phyloP scores from a whole-genome alignment of 2,888 invertebrate genomes.

The Euplagia quadripunctaria region DNA sequence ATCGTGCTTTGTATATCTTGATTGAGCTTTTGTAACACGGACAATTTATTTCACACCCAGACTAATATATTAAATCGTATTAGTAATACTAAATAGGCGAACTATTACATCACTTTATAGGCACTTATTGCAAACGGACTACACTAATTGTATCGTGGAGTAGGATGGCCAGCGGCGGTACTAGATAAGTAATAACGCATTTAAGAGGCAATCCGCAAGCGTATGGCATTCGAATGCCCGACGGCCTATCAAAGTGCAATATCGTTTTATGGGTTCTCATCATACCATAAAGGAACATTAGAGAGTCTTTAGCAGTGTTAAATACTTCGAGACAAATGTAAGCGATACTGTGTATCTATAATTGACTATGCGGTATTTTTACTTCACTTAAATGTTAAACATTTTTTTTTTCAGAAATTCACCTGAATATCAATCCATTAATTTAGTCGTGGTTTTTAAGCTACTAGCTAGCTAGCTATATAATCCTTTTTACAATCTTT shows the following conservation, averaged over 20 bases:
- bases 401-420: too few relatives aligned
- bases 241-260: constrained; percentile 74
- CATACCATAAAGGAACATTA: constrained; percentile 60
- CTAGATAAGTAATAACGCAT: constrained; percentile 70
- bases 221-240: constrained; percentile 55
- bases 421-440: too few relatives aligned
- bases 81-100: constrained; percentile 13
- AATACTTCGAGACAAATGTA: constrained; percentile 32
- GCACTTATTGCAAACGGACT: constrained; percentile 57
- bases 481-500: too few relatives aligned
- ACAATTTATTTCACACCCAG: not conserved
- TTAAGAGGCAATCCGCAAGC: constrained; percentile 65
- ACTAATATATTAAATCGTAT: constrained; percentile 4
- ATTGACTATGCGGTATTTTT: too few relatives aligned
- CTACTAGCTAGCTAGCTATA: too few relatives aligned
- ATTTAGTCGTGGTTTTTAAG: too few relatives aligned
- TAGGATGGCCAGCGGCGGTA: constrained; percentile 42
- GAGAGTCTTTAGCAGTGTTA: constrained; percentile 45
- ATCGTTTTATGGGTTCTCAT: constrained; percentile 71
- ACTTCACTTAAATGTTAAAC: too few relatives aligned
- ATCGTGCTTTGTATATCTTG: not conserved
- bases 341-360: not conserved
- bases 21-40: not conserved
- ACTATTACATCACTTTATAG: constrained; percentile 30
- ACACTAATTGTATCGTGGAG: constrained; percentile 58